Evolutionary conservation across 1,140 invertebrate species (phyloP).

Genomic region (Calliphora vicina): DNA sequence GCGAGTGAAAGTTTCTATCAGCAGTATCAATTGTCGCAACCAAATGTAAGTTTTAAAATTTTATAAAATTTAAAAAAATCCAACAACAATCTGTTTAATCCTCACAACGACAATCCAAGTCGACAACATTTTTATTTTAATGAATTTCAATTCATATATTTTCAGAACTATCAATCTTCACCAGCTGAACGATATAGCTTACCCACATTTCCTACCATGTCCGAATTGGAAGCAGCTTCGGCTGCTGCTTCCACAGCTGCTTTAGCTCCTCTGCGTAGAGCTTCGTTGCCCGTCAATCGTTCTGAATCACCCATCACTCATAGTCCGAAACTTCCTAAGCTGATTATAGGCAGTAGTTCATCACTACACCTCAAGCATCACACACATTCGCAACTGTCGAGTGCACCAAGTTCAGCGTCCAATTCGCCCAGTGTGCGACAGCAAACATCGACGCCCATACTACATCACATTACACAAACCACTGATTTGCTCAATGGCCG

Average conservation of each 20-base stretch:
- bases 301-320: constrained; percentile 79
- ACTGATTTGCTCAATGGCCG: constrained; percentile 55
- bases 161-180: constrained; percentile 47
- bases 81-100: too few species aligned
- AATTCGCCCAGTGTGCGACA: constrained; percentile 66
- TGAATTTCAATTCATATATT: neutral
- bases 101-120: too few species aligned
- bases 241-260: constrained; percentile 44
- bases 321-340: constrained; percentile 70
- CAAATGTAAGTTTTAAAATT: constrained; percentile 46
- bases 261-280: constrained; percentile 70
- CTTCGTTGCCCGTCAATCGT: constrained; percentile 77
- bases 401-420: constrained; percentile 73
- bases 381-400: constrained; percentile 59
- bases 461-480: constrained; percentile 44
- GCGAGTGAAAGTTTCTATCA: constrained; percentile 42
- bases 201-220: constrained; percentile 69
- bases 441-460: constrained; percentile 48
- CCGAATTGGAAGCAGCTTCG: constrained; percentile 68
- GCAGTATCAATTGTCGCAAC: constrained; percentile 45
- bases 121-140: neutral
- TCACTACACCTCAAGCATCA: constrained; percentile 32
- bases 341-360: constrained; percentile 62
- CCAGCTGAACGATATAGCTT: constrained; percentile 69
- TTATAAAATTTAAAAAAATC: too few species aligned